phyloP scores from a whole-genome alignment of 2,797 vertebrate genomes.

The Sternotherus odoratus region DNA sequence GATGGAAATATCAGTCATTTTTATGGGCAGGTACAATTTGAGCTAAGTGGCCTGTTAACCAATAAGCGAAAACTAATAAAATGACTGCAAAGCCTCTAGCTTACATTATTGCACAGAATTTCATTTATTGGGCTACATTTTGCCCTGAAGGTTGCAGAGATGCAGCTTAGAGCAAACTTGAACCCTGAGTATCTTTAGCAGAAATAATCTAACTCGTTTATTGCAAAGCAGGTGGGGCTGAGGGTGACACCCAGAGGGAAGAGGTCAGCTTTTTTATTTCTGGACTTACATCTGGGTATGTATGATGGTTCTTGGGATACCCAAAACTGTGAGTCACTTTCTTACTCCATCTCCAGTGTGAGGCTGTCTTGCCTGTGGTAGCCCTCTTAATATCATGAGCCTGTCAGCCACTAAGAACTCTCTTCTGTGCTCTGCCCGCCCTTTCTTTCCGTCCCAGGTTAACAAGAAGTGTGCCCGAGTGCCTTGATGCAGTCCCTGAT shows the following conservation, averaged over 20 bases:
- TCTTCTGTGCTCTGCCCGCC: no score
- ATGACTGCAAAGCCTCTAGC: neutral
- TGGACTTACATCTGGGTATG: neutral
- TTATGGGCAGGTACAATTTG: neutral
- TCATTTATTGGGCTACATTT: neutral
- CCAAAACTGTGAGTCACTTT: no score
- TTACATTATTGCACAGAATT: neutral
- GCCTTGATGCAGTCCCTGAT: neutral
- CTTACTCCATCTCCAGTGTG: no score
- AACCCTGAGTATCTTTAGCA: neutral
- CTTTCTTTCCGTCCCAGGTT: neutral
- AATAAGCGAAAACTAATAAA: neutral
- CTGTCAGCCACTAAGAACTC: no score
- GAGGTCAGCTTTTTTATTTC: conserved; percentile 7
- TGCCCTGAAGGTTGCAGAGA: neutral
- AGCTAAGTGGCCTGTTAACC: neutral
- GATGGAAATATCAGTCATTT: neutral
- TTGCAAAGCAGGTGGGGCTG: neutral
- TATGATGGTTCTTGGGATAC: no score
- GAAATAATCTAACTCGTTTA: neutral
- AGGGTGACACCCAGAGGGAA: neutral
- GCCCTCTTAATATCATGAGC: no score
- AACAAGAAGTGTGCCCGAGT: neutral
- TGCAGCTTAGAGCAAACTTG: neutral
- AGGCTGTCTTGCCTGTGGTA: no score